Percentiles rank a stretch among this genome's conserved stretches.
Evolutionary conservation across 30 jellyfish, hydroid and myxozoan genomes (phyloP).

Genomic region (Cassiopea xamachana): DNA sequence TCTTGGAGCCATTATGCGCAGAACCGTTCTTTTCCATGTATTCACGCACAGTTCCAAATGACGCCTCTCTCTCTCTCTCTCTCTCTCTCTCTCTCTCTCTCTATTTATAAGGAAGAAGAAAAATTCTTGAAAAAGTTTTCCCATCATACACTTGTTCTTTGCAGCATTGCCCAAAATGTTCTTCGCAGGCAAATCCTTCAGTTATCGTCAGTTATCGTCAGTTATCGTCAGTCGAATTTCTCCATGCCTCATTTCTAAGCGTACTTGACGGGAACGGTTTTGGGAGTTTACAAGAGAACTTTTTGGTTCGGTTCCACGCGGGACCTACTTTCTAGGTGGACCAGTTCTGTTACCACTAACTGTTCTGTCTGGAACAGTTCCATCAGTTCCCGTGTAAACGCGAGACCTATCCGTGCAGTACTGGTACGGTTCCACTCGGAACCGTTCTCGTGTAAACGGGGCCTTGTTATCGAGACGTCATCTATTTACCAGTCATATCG

Average conservation of each 20-base stretch:
- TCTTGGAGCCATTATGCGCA: neutral
- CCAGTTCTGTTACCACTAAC: neutral
- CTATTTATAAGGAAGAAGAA: too few species aligned
- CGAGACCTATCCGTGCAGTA: neutral
- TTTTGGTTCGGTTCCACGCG: neutral
- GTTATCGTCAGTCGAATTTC: neutral
- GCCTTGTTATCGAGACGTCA: too few species aligned
- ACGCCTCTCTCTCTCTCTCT: too few species aligned
- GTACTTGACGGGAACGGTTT: neutral
- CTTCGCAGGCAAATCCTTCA: too few species aligned
- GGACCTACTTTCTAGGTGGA: conserved; percentile 1
- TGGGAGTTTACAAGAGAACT: neutral
- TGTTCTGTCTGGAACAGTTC: conserved; percentile 17
- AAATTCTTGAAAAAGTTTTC: too few species aligned
- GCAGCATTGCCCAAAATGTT: too few species aligned
- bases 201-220: neutral
- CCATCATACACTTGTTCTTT: too few species aligned
- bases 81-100: too few species aligned
- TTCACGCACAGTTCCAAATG: neutral
- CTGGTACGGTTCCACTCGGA: too few species aligned
- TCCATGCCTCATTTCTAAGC: neutral
- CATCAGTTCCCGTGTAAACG: conserved; percentile 7
- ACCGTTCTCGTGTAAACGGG: too few species aligned
- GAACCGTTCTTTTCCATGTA: neutral
- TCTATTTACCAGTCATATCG: too few species aligned